Base-by-base conservation (phyloP, 2,888 invertebrate species). In the Calameuta idolon region DNA sequence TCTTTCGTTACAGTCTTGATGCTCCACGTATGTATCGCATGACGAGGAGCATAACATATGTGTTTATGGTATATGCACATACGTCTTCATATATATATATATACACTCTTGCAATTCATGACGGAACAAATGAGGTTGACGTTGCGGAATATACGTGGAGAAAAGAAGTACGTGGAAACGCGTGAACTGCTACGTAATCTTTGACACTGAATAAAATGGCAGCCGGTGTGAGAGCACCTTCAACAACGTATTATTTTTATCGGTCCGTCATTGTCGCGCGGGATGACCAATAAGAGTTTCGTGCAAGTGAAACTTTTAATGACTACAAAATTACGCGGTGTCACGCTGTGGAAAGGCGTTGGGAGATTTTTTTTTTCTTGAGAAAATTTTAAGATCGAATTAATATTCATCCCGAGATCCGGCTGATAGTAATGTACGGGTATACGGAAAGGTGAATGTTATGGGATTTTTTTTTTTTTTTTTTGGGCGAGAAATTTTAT, bases 91-190 rank as follows among this genome's bases (percentile, higher is more conserved):
- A 12, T 37, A 4, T 37, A 4, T 37, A 12, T 37, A 37, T 37
- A 12, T 55, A 55, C 2, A 55, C 23, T 23, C 55, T 23, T 23
- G 55, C 23, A 55, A 55, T 55, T 55, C 55, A 55, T 2, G 55
- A 55, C 23, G 55, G 23, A 55, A 55, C 55, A 55, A 55, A 55
- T 55, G 55, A 23, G 55, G 55, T 55, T 55, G 55, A 55, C 55
- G 55, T 55, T 55, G 55, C 55, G 55, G 55, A 55, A 77, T 77
- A 77, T 69, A 73, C 74, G 77, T 77, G 37, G 77, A 23, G 34
- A 15, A 15, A 1, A 74, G 68, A 68, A 33, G 35, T 69, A 73
- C 37, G 77, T 69, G 68, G 55, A 37, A 74, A 55, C 73, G 73
- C 55, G 74, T 35, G 37, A 75, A 75, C 69, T 75, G 75, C 34